Conservation (phyloP, 1,140 invertebrate genomes). For the Sycobia sp. region DNA sequence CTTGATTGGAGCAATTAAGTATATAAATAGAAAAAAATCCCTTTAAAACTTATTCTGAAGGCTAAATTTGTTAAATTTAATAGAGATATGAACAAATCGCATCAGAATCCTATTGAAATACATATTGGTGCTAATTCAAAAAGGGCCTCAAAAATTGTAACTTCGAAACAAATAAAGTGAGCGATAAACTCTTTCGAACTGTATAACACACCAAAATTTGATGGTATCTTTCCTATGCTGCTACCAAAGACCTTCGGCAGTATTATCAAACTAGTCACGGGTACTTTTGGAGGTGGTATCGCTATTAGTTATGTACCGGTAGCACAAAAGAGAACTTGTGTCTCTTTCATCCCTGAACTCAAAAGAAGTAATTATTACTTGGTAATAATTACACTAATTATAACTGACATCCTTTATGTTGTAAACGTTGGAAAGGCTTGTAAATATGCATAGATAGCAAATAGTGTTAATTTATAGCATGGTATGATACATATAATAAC, state of each 20-base stretch:
- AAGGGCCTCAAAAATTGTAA: conserved; percentile 28
- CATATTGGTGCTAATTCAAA: too few species aligned
- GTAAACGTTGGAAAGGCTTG: neutral
- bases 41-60: neutral
- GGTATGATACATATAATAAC: too few species aligned
- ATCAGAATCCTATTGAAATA: neutral
- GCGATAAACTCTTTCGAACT: conserved; percentile 36
- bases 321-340: conserved; percentile 11
- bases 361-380: conserved; percentile 16
- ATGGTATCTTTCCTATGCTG: conserved; percentile 33
- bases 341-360: conserved; percentile 35
- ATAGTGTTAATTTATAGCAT: neutral
- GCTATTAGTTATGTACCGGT: conserved; percentile 26
- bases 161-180: conserved; percentile 27
- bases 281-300: conserved; percentile 21
- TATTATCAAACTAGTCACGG: neutral
- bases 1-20: neutral
- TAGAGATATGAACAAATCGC: neutral
- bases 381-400: conserved; percentile 32
- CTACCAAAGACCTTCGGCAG: conserved; percentile 24
- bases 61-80: neutral
- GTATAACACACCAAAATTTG: conserved; percentile 34
- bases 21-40: neutral
- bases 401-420: neutral
- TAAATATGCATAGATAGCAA: neutral